phyloP scores from a whole-genome alignment of 2,888 invertebrate genomes.

The Orchesellides sinensis region DNA sequence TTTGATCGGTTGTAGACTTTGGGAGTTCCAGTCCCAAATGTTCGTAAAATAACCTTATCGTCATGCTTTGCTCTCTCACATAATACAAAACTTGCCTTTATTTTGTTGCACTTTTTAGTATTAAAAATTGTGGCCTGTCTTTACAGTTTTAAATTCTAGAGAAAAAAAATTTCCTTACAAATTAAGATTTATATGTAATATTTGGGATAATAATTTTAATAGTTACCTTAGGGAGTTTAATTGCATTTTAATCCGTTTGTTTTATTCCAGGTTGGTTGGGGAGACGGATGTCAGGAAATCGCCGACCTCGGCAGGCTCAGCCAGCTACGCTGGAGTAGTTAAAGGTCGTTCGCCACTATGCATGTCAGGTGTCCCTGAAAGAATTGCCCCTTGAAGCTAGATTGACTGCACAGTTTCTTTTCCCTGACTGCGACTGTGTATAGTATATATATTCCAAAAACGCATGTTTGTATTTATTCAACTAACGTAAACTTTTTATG shows the following conservation, averaged over 20 bases:
- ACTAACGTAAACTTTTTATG: slow-evolving; percentile 6
- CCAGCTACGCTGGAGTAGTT: slow-evolving; percentile 92
- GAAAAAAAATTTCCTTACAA: too few species aligned
- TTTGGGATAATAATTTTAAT: too few species aligned
- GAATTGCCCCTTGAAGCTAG: slow-evolving; percentile 31
- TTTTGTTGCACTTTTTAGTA: slow-evolving; percentile 1
- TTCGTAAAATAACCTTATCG: slow-evolving; percentile 26
- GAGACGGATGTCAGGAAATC: slow-evolving; percentile 70
- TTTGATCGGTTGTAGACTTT: slow-evolving; percentile 29
- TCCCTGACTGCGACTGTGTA: slow-evolving; percentile 1
- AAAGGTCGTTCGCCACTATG: slow-evolving; percentile 88
- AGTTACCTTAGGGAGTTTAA: too few species aligned
- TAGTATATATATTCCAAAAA: background rate
- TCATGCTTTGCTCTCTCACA: background rate
- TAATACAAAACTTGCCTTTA: too few species aligned
- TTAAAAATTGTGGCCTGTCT: too few species aligned
- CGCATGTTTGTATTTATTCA: slow-evolving; percentile 3
- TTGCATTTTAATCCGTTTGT: too few species aligned
- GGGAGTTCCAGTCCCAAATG: slow-evolving; percentile 40
- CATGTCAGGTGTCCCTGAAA: slow-evolving; percentile 85
- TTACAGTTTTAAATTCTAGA: too few species aligned
- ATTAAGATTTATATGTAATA: too few species aligned
- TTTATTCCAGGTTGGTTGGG: slow-evolving; percentile 70
- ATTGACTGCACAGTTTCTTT: slow-evolving; percentile 16
- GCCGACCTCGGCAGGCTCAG: slow-evolving; percentile 68